Percentiles rank a stretch among this genome's conserved stretches.
Evolutionary conservation across 30 jellyfish, hydroid and myxozoan genomes (phyloP).

Genomic region (Clytia hemisphaerica): DNA sequence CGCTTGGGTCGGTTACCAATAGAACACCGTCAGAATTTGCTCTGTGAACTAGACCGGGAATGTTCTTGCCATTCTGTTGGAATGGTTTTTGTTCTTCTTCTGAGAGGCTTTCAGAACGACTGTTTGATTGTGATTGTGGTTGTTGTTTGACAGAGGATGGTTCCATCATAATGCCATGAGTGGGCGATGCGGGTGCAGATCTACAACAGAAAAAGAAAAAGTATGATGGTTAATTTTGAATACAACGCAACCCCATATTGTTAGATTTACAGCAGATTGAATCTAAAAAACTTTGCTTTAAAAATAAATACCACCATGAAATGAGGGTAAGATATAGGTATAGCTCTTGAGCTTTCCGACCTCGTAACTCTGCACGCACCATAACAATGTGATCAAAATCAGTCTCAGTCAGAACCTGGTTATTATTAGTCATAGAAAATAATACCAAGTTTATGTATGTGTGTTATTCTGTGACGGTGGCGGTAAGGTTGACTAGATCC

Average conservation of each 20-base stretch:
- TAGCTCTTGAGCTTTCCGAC: no score
- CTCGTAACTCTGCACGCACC: no score
- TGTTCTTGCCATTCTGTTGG: neutral
- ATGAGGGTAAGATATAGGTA: neutral
- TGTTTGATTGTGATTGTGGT: slow-evolving; percentile 11
- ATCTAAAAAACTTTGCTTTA: neutral
- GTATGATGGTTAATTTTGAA: neutral
- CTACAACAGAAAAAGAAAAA: slow-evolving; percentile 13
- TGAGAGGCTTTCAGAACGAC: slow-evolving; percentile 4
- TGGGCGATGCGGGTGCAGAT: slow-evolving; percentile 99
- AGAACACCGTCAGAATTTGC: neutral
- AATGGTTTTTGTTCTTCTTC: neutral
- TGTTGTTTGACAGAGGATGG: slow-evolving; percentile 76
- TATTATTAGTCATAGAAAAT: no score
- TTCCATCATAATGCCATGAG: slow-evolving; percentile 98
- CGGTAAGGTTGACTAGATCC: no score
- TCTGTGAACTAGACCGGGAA: slow-evolving; percentile 7
- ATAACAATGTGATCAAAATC: no score
- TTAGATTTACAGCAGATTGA: neutral
- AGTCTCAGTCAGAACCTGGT: no score
- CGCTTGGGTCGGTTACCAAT: neutral
- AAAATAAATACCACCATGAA: neutral
- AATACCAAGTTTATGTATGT: no score
- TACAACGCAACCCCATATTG: neutral
- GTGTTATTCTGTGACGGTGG: no score